phyloP scores from a whole-genome alignment of 1,140 invertebrate species.

The Colletes gigas region DNA sequence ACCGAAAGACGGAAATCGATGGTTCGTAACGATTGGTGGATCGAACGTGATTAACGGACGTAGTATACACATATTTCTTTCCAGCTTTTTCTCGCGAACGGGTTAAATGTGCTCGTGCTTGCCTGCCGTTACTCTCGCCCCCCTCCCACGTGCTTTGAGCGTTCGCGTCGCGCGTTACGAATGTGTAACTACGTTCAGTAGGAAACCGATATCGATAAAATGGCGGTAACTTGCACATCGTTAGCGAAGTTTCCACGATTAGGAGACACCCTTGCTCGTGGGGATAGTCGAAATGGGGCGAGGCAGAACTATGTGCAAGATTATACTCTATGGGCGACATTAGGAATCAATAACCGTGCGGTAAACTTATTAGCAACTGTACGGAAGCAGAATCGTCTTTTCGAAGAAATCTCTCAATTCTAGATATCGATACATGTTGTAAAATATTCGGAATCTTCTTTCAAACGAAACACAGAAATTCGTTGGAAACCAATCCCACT shows the following conservation, averaged over 20 bases:
- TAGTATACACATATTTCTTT: too few species aligned
- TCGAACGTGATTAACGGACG: too few species aligned
- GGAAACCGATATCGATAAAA: not conserved
- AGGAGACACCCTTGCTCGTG: too few species aligned
- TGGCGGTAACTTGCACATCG: not conserved
- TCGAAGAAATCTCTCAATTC: too few species aligned
- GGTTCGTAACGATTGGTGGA: too few species aligned
- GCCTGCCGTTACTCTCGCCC: not conserved
- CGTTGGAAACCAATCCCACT: too few species aligned
- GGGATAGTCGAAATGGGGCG: not conserved
- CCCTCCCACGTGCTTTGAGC: constrained; percentile 37
- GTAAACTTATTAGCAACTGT: constrained; percentile 39
- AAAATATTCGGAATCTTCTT: too few species aligned
- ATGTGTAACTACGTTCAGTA: not conserved
- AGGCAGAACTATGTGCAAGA: not conserved
- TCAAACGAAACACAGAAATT: too few species aligned
- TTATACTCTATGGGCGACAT: constrained; percentile 25
- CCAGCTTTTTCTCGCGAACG: too few species aligned
- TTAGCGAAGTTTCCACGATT: not conserved
- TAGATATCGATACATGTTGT: too few species aligned
- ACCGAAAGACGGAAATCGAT: not conserved
- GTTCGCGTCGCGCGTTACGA: constrained; percentile 17
- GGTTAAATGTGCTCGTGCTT: not conserved
- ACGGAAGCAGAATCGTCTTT: not conserved
- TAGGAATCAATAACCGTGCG: constrained; percentile 59